Evolutionary conservation across 2,888 invertebrate species (phyloP).

Genomic region (Proisotoma minuta): DNA sequence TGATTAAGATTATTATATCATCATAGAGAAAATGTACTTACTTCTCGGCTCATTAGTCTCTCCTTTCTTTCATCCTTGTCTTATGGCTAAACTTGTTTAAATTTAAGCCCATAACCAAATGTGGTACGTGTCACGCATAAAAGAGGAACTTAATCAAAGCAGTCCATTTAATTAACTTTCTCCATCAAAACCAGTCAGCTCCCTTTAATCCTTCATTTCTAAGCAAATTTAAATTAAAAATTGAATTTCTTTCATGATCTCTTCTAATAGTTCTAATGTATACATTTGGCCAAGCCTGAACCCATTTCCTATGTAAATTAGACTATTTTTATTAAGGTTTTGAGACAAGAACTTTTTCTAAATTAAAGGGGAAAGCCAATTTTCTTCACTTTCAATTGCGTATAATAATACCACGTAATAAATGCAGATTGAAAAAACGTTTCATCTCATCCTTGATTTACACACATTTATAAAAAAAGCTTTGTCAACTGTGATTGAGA

Average conservation of each 20-base stretch:
- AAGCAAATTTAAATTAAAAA: constrained; percentile 18
- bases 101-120: neutral
- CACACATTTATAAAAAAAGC: too few species aligned
- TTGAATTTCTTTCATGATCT: neutral
- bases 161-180: constrained; percentile 14
- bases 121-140: neutral
- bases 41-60: constrained; percentile 4
- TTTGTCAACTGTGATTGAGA: too few species aligned
- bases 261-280: too few species aligned
- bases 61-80: neutral
- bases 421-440: too few species aligned
- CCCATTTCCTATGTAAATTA: too few species aligned
- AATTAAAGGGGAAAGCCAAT: neutral
- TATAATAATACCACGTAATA: too few species aligned
- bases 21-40: constrained; percentile 16
- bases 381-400: too few species aligned
- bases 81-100: neutral
- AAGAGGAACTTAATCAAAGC: constrained; percentile 9
- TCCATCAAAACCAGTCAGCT: constrained; percentile 1
- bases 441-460: too few species aligned
- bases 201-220: constrained; percentile 16
- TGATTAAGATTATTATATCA: constrained; percentile 20
- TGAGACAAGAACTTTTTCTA: neutral
- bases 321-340: too few species aligned
- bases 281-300: too few species aligned